Conservation (phyloP, 2,888 invertebrate genomes). For the Myopa testacea region DNA sequence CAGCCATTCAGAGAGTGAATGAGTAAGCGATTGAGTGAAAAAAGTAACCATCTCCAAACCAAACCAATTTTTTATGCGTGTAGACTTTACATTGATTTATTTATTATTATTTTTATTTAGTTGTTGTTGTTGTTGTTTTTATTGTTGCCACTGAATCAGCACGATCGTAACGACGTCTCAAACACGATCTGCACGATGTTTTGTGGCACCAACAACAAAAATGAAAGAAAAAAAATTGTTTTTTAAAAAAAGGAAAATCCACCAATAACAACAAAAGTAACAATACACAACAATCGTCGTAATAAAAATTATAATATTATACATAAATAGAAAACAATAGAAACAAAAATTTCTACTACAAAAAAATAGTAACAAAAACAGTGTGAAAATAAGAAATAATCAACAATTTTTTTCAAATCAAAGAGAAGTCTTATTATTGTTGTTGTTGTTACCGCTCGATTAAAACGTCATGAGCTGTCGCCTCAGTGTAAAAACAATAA, state of each 20-base stretch:
- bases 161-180: conserved; percentile 20
- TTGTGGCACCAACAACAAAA: conserved; percentile 23
- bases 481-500: neutral
- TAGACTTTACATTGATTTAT: neutral
- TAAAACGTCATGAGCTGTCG: conserved; percentile 20
- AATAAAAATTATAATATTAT: neutral
- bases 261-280: conserved; percentile 19
- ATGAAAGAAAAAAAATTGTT: neutral
- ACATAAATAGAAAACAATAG: neutral
- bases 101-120: no score
- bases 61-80: neutral
- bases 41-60: neutral
- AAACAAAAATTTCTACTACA: conserved; percentile 2
- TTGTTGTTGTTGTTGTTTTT: neutral
- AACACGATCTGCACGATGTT: conserved; percentile 30
- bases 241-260: neutral
- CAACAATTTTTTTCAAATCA: conserved; percentile 30
- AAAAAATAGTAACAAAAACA: conserved; percentile 24
- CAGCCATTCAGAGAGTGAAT: neutral
- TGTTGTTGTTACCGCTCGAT: neutral
- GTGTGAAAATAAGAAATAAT: conserved; percentile 25
- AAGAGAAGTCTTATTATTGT: neutral
- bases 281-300: neutral
- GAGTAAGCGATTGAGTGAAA: neutral
- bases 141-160: conserved; percentile 5